Percentiles rank a stretch among this genome's conserved stretches.
Evolutionary conservation across 2,888 invertebrate species (phyloP).

Genomic region (Ormyrus thymus): DNA sequence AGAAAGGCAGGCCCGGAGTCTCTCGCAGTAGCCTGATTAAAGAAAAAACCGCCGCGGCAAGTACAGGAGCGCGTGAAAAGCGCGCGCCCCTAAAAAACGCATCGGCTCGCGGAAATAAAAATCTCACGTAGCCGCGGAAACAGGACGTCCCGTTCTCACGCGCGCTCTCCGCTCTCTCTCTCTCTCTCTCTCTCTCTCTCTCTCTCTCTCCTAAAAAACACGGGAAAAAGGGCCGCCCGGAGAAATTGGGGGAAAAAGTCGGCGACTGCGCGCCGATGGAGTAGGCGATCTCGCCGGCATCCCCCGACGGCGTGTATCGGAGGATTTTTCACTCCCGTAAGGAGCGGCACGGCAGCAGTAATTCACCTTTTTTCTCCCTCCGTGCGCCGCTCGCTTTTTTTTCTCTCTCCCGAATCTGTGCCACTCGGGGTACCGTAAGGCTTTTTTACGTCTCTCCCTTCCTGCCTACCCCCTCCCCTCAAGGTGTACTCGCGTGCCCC

Average conservation of each 20-base stretch:
- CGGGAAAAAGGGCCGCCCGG: slow-evolving; percentile 36
- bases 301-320: slow-evolving; percentile 34
- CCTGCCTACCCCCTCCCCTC: slow-evolving; percentile 47
- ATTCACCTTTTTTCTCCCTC: slow-evolving; percentile 65
- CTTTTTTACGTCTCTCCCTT: slow-evolving; percentile 57
- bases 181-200: no score
- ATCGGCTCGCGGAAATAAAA: slow-evolving; percentile 57
- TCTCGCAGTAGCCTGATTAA: background rate
- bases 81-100: slow-evolving; percentile 16
- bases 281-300: slow-evolving; percentile 19
- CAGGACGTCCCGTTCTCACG: slow-evolving; percentile 61
- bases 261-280: slow-evolving; percentile 15
- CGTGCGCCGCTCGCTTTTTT: slow-evolving; percentile 58
- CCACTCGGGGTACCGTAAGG: slow-evolving; percentile 73
- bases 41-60: background rate
- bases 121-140: slow-evolving; percentile 60
- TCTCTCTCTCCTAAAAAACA: slow-evolving; percentile 58
- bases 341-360: slow-evolving; percentile 63
- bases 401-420: slow-evolving; percentile 67
- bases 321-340: slow-evolving; percentile 52
- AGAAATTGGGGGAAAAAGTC: slow-evolving; percentile 55
- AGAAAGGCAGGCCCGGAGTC: slow-evolving; percentile 28
- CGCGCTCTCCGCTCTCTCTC: slow-evolving; percentile 47
- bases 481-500: slow-evolving; percentile 69
- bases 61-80: slow-evolving; percentile 26